phyloP scores from a whole-genome alignment of 2,888 invertebrate species.

The Eupithecia abbreviata region DNA sequence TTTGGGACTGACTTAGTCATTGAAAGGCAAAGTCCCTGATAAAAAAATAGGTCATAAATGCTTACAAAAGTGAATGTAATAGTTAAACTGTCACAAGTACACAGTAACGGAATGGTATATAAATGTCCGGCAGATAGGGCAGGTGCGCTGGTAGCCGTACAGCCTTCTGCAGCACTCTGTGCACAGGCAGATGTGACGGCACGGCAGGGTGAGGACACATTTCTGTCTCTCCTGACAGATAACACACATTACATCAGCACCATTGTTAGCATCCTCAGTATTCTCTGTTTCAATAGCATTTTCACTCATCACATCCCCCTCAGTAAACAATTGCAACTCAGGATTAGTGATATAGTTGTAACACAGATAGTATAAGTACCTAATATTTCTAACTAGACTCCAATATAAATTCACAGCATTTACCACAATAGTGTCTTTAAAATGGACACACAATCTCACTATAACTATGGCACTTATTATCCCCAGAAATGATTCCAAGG shows the following conservation, averaged over 20 bases:
- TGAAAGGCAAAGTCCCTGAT: not conserved
- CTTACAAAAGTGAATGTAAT: conserved; percentile 32
- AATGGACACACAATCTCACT: conserved; percentile 67
- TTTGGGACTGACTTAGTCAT: not conserved
- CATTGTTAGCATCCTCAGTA: conserved; percentile 47
- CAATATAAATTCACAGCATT: conserved; percentile 62
- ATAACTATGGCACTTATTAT: conserved; percentile 70
- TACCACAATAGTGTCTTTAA: conserved; percentile 59
- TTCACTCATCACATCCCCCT: conserved; percentile 59
- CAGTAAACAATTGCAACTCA: conserved; percentile 69
- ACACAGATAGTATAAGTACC: conserved; percentile 67
- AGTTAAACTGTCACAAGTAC: conserved; percentile 68
- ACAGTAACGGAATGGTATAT: conserved; percentile 83
- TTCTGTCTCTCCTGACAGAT: conserved; percentile 83
- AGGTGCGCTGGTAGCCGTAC: conserved; percentile 77
- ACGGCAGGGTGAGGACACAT: conserved; percentile 82
- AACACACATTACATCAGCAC: conserved; percentile 76
- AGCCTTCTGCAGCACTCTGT: conserved; percentile 78
- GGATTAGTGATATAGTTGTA: conserved; percentile 73
- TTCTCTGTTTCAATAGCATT: conserved; percentile 55
- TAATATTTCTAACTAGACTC: conserved; percentile 65
- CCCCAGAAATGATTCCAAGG: conserved; percentile 75
- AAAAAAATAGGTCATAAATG: conserved; percentile 24
- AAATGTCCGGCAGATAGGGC: conserved; percentile 82
- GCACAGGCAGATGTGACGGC: conserved; percentile 83